Percentiles rank a stretch among this genome's conserved stretches.
Conservation (phyloP, 2,797 vertebrate genomes). For the Amblyopsis hoosieri region DNA sequence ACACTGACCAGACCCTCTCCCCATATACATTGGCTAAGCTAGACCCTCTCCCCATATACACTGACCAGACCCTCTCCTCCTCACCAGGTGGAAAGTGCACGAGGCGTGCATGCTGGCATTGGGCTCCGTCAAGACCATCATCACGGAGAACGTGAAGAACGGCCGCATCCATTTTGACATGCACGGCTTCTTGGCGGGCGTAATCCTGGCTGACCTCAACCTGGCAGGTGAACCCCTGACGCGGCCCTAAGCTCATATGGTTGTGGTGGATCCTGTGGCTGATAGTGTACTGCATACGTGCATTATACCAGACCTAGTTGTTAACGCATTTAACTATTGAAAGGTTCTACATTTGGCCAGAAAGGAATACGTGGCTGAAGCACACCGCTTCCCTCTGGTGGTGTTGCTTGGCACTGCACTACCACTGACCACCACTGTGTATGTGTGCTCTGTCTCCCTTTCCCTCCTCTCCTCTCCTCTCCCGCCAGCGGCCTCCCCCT, state of each 20-base stretch:
- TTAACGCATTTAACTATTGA: too few relatives aligned
- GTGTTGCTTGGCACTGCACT: background rate
- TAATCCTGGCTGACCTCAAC: slow-evolving; percentile 94
- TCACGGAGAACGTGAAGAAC: slow-evolving; percentile 94
- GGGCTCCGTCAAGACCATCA: slow-evolving; percentile 94
- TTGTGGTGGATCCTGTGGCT: too few relatives aligned
- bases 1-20: too few relatives aligned
- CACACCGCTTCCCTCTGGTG: too few relatives aligned
- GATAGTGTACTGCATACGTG: too few relatives aligned
- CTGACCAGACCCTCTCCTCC: slow-evolving; percentile 9
- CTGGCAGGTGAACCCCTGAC: slow-evolving; percentile 79
- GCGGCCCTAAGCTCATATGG: background rate
- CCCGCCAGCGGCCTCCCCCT: slow-evolving; percentile 85
- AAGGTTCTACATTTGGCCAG: too few relatives aligned
- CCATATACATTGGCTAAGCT: too few relatives aligned
- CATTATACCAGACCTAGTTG: too few relatives aligned
- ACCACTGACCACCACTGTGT: background rate
- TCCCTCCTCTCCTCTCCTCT: background rate
- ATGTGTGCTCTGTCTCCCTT: background rate
- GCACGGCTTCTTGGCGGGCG: slow-evolving; percentile 93
- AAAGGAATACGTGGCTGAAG: too few relatives aligned
- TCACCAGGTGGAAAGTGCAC: slow-evolving; percentile 94
- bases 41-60: too few relatives aligned
- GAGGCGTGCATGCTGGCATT: slow-evolving; percentile 97
- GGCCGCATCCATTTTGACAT: slow-evolving; percentile 96